Base-by-base conservation (phyloP, 1,140 invertebrate genomes). In the Ectropis grisescens region DNA sequence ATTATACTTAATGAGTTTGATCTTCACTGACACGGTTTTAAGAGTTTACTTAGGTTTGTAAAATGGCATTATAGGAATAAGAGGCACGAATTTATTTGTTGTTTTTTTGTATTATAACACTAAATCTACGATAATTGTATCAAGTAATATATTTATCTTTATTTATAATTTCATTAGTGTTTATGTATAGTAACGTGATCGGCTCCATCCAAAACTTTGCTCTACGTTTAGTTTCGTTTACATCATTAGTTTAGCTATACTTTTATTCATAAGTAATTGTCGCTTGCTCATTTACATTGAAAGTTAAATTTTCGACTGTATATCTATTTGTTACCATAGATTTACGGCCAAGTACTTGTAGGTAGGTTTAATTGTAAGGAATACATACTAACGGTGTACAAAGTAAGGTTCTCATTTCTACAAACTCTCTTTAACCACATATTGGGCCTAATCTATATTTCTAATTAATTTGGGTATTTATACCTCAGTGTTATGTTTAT, bases 51-150 rank as follows among this genome's bases (percentile, higher is more conserved):
- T 39, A 43, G 66, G 53, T 37, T 59, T 69, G 67, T 57, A 50
- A 61, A 50, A 52, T 57, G 64, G 65, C 62, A 65, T 71, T 69
- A 33, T 76, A 76, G 69, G 39, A 46, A 19, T 79, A 79, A 74
- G 62, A 56, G 58, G 74, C 74, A 79, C 74, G 74, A 79, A 79
- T 79, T 79, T 79, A 79, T 76, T 79, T 79, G 69, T 76, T 80
- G 60, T 60, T 76, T 76, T 80, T 76, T 76, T 79, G 59, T 76
- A 68, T 65, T 58, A 69, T 67, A 59, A 58, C n/a, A n/a, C 60
- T 71, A 74, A 58, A 58, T 58, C 57, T 48, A 52, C 70, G 74
- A 58, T 72, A 74, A 58, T 59, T 61, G 47, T 67, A 74, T 58
- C 67, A 50, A 60, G 42, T 74, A 70, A 70, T 69, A 65, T 79